Percentiles rank a stretch among this genome's conserved stretches.
Evolutionary conservation across 2,888 invertebrate genomes (phyloP).

Genomic region (Agrypnus murinus): DNA sequence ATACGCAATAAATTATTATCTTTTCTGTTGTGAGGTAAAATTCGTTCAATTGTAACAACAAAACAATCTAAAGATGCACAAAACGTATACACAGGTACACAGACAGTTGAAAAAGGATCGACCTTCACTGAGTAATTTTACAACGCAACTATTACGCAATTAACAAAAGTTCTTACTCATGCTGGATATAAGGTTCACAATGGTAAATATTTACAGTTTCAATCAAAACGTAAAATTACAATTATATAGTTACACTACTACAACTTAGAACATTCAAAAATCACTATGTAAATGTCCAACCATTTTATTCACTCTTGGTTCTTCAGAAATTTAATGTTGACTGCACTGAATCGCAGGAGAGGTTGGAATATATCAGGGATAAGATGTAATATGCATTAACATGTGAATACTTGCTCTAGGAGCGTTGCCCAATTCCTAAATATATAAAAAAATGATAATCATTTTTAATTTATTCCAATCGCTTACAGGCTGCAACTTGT

Average conservation of each 20-base stretch:
- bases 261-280: neutral
- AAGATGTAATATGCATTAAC: too few species aligned
- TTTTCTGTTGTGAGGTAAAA: neutral
- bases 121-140: constrained; percentile 19
- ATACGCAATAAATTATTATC: neutral
- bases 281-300: constrained; percentile 13
- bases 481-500: too few species aligned
- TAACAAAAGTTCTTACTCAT: constrained; percentile 29
- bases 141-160: constrained; percentile 30
- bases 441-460: too few species aligned
- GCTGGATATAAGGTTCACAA: constrained; percentile 26
- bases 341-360: neutral
- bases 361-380: neutral
- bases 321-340: neutral
- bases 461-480: too few species aligned
- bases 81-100: constrained; percentile 13
- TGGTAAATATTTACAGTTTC: constrained; percentile 30
- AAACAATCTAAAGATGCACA: constrained; percentile 3
- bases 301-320: too few species aligned
- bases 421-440: too few species aligned
- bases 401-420: too few species aligned
- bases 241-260: neutral
- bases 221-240: constrained; percentile 8
- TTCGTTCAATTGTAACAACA: constrained; percentile 8
- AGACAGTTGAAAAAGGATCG: constrained; percentile 26